Percentiles rank a stretch among this genome's conserved stretches.
Conservation (phyloP, 2,888 invertebrate genomes). For the Allolobophora icterica region DNA sequence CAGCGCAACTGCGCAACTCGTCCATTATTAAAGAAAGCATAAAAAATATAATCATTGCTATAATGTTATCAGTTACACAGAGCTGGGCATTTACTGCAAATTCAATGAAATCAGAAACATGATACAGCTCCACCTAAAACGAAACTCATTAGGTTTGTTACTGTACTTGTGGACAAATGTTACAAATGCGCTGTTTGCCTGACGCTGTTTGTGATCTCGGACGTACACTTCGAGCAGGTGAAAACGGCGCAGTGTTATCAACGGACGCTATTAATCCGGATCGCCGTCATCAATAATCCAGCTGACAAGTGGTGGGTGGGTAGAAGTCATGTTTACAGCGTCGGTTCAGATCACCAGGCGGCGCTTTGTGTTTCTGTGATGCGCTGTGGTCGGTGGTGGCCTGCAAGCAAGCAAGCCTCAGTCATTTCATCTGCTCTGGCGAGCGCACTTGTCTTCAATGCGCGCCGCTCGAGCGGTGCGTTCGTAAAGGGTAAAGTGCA, state of each 20-base stretch:
- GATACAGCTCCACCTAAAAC: background rate
- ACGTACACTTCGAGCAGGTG: background rate
- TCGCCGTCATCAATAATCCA: background rate
- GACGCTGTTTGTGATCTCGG: background rate
- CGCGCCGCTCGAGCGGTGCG: background rate
- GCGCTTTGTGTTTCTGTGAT: background rate
- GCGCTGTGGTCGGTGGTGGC: background rate
- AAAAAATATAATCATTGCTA: no score
- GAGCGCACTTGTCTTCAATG: background rate
- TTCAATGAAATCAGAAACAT: background rate
- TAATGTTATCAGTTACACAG: no score
- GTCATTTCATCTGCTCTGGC: background rate
- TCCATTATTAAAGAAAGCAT: background rate
- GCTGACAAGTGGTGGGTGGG: slow-evolving; percentile 10
- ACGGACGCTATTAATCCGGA: background rate
- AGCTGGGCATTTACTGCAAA: background rate
- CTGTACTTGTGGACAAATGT: background rate
- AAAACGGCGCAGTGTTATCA: background rate
- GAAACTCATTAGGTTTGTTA: background rate
- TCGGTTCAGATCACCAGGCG: background rate
- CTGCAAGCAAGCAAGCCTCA: background rate
- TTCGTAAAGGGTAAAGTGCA: background rate
- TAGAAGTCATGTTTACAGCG: background rate
- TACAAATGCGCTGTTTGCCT: background rate
- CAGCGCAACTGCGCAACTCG: background rate